These are phyloP conservation scores for Papilio elwesi DNA, from an alignment of 2,888 invertebrate genomes.

Conservation along the genomic window DNA sequence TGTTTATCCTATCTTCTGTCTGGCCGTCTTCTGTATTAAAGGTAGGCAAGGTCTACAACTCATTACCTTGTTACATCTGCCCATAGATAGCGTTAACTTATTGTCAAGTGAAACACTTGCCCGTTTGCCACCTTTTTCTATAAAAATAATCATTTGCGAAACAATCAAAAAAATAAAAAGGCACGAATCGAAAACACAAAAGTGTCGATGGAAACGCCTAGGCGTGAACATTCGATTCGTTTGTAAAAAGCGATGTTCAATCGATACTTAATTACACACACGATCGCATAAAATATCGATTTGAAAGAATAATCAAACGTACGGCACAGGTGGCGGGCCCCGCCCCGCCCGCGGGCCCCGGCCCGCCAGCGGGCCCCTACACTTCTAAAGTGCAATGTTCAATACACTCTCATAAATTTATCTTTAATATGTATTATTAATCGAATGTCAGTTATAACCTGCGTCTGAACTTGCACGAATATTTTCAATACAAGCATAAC, in stretches of 20 bases:
- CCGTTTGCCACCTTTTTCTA: no score
- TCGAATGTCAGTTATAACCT: slow-evolving; percentile 46
- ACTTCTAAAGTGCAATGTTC: slow-evolving; percentile 56
- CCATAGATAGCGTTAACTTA: no score
- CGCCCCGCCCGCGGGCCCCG: slow-evolving; percentile 72
- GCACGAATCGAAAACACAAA: slow-evolving; percentile 44
- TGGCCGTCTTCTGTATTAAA: no score
- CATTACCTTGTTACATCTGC: no score
- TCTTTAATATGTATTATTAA: slow-evolving; percentile 56
- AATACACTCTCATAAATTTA: slow-evolving; percentile 63
- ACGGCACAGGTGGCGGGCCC: slow-evolving; percentile 73
- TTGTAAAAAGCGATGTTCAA: slow-evolving; percentile 62
- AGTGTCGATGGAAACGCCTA: slow-evolving; percentile 70
- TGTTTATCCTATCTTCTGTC: no score
- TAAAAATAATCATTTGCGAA: slow-evolving; percentile 1
- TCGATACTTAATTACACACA: slow-evolving; percentile 77
- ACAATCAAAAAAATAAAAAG: slow-evolving; percentile 43
- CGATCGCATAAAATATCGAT: slow-evolving; percentile 80
- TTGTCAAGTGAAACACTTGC: no score
- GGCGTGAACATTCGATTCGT: slow-evolving; percentile 66
- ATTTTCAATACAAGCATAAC: slow-evolving; percentile 15
- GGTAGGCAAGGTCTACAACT: no score
- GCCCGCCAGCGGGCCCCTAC: slow-evolving; percentile 70
- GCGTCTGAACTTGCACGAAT: slow-evolving; percentile 32
- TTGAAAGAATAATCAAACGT: slow-evolving; percentile 73